phyloP scores from a whole-genome alignment of 2,113 vertebrate species.

The Macquaria australasica region DNA sequence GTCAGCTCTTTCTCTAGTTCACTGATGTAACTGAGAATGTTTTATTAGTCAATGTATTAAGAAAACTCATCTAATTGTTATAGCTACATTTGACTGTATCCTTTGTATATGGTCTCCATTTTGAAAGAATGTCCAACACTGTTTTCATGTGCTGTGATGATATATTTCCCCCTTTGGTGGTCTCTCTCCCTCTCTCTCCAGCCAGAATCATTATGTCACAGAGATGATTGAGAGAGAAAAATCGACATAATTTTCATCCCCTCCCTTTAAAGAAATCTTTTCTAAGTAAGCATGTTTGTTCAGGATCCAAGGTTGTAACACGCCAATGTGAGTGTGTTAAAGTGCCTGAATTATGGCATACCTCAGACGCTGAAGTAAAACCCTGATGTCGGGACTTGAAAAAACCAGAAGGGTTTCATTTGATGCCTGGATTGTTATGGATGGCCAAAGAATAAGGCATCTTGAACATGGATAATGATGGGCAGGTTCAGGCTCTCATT shows the following conservation, averaged over 20 bases:
- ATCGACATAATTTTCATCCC: slow-evolving; percentile 52
- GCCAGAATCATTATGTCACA: slow-evolving; percentile 50
- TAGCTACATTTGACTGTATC: slow-evolving; percentile 26
- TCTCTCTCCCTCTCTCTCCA: slow-evolving; percentile 27
- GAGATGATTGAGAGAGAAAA: slow-evolving; percentile 53
- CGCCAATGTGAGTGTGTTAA: slow-evolving; percentile 55
- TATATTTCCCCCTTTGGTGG: slow-evolving; percentile 47
- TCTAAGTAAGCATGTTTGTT: slow-evolving; percentile 66
- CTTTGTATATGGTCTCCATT: slow-evolving; percentile 34
- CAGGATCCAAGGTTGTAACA: slow-evolving; percentile 66
- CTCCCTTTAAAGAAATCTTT: slow-evolving; percentile 48
- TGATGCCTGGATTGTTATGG: slow-evolving; percentile 74
- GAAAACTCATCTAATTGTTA: slow-evolving; percentile 19
- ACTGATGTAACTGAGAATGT: background rate
- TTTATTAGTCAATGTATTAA: slow-evolving; percentile 15
- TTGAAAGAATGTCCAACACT: slow-evolving; percentile 33
- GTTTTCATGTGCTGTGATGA: slow-evolving; percentile 41
- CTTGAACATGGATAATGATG: slow-evolving; percentile 72
- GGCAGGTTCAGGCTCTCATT: slow-evolving; percentile 61
- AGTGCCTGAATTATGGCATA: slow-evolving; percentile 62
- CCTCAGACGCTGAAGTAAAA: slow-evolving; percentile 62
- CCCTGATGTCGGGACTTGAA: slow-evolving; percentile 53
- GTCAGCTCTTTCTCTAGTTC: background rate
- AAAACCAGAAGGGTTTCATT: slow-evolving; percentile 76
- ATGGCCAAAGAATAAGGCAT: slow-evolving; percentile 71